phyloP scores from a whole-genome alignment of 2,797 vertebrate species.

The Gallirallus australis region DNA sequence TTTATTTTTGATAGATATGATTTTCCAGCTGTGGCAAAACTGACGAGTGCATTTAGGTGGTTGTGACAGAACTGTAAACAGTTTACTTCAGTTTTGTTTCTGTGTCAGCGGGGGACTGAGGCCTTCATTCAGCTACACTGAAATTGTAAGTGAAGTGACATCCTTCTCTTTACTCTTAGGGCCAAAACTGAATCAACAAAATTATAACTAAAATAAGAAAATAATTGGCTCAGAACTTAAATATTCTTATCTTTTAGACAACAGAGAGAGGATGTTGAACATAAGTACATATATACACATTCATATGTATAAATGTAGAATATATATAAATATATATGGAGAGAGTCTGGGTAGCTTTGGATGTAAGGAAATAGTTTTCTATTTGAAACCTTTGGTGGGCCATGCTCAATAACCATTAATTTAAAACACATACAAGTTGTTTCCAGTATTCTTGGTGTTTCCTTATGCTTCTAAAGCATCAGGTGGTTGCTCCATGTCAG shows the following conservation, averaged over 20 bases:
- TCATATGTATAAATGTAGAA: neutral
- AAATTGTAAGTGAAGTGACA: neutral
- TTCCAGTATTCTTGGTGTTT: neutral
- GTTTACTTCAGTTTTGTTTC: neutral
- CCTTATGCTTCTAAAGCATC: neutral
- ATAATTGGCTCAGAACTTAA: neutral
- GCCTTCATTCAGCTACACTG: neutral
- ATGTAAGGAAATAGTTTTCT: neutral
- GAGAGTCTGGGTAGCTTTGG: neutral
- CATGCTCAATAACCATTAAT: neutral
- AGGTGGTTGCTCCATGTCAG: neutral
- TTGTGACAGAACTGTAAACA: neutral
- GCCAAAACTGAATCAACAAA: neutral
- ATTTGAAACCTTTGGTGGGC: neutral
- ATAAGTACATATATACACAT: neutral
- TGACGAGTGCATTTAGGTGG: accelerated
- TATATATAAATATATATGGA: neutral
- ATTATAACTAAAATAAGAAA: neutral
- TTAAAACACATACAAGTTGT: neutral
- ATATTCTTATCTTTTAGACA: neutral
- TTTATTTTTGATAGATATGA: neutral
- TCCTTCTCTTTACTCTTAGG: neutral
- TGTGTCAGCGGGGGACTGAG: neutral
- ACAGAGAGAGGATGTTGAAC: neutral
- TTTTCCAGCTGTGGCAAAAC: neutral